Conservation (phyloP, 2,113 vertebrate species). For the Neogobius melanostomus region DNA sequence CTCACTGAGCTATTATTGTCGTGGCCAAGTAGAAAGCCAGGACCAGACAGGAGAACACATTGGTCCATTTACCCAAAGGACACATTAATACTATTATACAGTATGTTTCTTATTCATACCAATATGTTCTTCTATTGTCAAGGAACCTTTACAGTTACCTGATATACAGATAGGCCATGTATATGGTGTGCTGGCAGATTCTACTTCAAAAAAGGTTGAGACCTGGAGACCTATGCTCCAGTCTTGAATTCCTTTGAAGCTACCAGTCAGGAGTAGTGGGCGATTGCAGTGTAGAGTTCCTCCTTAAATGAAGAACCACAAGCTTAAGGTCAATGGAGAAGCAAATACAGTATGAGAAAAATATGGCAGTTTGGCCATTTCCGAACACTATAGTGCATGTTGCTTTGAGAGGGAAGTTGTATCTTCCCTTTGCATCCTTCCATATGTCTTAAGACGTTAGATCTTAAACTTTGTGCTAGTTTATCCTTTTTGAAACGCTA, state of each 20-base stretch:
- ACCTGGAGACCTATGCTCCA: not conserved
- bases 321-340: too few relatives aligned
- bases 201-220: not conserved
- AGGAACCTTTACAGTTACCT: not conserved
- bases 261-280: too few relatives aligned
- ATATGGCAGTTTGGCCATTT: too few relatives aligned
- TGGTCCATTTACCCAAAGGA: slow-evolving; percentile 39
- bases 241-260: not conserved
- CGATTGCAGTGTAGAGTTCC: too few relatives aligned
- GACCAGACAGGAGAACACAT: slow-evolving; percentile 11
- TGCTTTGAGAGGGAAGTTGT: too few relatives aligned
- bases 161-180: not conserved
- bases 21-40: slow-evolving; percentile 19
- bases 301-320: not conserved
- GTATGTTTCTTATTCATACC: not conserved
- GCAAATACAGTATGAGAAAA: too few relatives aligned
- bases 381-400: too few relatives aligned
- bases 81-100: not conserved
- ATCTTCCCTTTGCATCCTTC: too few relatives aligned
- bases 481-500: not conserved
- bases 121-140: not conserved
- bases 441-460: too few relatives aligned
- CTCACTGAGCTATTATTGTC: slow-evolving; percentile 37
- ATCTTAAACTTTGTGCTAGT: too few relatives aligned
- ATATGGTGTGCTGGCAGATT: not conserved